Evolutionary conservation across 2,797 vertebrate species (phyloP), one percentile per base, ranked within the genome.

Genomic region (Megalops cyprinoides): DNA sequence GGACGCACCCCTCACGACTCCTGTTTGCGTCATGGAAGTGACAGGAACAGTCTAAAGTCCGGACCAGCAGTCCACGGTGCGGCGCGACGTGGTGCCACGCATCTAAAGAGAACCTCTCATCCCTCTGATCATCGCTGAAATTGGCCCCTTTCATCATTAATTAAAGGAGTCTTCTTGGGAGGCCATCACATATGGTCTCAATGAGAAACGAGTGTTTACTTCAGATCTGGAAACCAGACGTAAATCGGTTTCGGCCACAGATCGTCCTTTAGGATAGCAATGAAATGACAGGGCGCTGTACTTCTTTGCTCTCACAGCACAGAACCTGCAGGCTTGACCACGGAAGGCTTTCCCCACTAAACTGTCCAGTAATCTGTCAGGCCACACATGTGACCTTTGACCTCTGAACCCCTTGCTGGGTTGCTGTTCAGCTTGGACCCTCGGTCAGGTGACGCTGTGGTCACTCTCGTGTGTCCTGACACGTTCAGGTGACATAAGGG

Each of bases 351-450:
- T 58, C 55, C 23, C 8, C 15, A 7, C 31, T 0, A 37, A 37
- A 69, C 65, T 6, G 28, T 39, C 34, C 39, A 18, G 20, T 39
- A 42, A 3, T 0, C 65, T 5, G 65, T 20, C 20, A 42, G 18
- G 18, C 65, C 65, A 69, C 65, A 18, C 51, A 42, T 37, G n/a
- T n/a, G 7, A 42, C 9, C 65, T 42, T 20, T 42, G 65, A 69
- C 65, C 51, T 53, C 51, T 53, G 6, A 53, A 3, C 6, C 51
- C 14, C 15, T 10, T 74, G 44, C 89, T 87, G 88, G 91, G 87
- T 90, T 89, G 87, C 89, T 88, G 74, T 78, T 88, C 82, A 37
- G 31, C 39, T 37, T 18, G 28, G 18, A 53, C 46, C 18, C 23
- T 51, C 25, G 10, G 34, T 49, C 39, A 51, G n/a, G 39, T 42